Conservation (phyloP, 2,797 vertebrate genomes). For the Paedocypris micromegethes region DNA sequence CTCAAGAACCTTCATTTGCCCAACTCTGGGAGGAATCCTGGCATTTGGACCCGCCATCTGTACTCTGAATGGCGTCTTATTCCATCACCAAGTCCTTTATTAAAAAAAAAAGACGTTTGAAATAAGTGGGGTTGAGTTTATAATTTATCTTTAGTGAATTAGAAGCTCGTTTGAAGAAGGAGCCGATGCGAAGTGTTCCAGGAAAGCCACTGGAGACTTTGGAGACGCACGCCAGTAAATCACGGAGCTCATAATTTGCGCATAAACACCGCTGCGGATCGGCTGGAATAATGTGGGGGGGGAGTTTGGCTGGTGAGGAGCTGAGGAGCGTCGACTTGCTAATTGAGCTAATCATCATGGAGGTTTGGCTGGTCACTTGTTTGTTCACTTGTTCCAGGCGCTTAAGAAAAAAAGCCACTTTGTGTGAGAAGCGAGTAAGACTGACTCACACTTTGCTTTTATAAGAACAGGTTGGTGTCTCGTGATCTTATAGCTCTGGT, state of each 20-base stretch:
- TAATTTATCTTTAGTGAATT: slow-evolving; percentile 27
- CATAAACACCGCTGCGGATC: slow-evolving; percentile 18
- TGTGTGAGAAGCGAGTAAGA: slow-evolving; percentile 7
- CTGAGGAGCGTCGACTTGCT: slow-evolving; percentile 23
- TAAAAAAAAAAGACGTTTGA: background rate
- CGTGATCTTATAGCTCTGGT: too few relatives aligned
- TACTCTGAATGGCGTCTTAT: slow-evolving; percentile 29
- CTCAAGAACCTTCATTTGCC: slow-evolving; percentile 18
- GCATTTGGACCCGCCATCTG: slow-evolving; percentile 29
- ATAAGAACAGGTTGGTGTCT: too few relatives aligned
- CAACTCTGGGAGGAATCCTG: slow-evolving; percentile 14
- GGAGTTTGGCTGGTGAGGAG: slow-evolving; percentile 23
- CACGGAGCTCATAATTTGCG: slow-evolving; percentile 32
- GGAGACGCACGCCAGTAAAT: slow-evolving; percentile 30
- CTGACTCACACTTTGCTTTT: background rate
- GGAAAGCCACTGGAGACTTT: slow-evolving; percentile 33
- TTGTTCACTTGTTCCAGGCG: slow-evolving; percentile 28
- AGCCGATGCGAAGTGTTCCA: slow-evolving; percentile 27
- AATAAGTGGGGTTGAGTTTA: slow-evolving; percentile 6
- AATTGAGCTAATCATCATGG: slow-evolving; percentile 30
- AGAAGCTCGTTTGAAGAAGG: slow-evolving; percentile 19
- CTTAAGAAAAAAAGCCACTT: slow-evolving; percentile 21
- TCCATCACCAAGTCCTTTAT: slow-evolving; percentile 10
- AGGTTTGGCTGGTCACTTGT: slow-evolving; percentile 35
- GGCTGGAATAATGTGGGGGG: background rate